Conservation (phyloP, 2,888 invertebrate species). For the Limnephilus auricula region DNA sequence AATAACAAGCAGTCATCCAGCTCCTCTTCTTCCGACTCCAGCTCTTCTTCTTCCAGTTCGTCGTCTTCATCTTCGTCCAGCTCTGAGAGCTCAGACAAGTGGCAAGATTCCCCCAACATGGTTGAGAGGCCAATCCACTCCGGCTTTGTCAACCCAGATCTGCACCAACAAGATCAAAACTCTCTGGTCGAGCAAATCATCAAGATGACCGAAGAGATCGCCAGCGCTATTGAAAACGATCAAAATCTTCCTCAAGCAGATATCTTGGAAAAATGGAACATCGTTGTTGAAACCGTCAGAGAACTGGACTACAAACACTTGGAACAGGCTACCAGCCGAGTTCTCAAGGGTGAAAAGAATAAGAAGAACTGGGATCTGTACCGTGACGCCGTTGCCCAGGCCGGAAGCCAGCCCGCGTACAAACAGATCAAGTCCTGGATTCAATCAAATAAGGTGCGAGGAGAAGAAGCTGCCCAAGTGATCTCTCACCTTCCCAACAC, state of each 20-base stretch:
- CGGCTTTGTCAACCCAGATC: constrained; percentile 73
- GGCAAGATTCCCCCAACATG: constrained; percentile 69
- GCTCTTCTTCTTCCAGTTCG: constrained; percentile 61
- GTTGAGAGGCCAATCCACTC: constrained; percentile 74
- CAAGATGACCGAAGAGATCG: constrained; percentile 78
- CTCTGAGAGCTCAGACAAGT: constrained; percentile 65
- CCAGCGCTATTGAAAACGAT: constrained; percentile 78
- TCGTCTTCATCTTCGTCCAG: constrained; percentile 65
- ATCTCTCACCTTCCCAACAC: constrained; percentile 77
- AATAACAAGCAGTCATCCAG: constrained; percentile 54
- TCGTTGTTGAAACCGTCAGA: constrained; percentile 78
- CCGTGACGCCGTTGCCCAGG: constrained; percentile 82
- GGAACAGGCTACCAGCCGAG: constrained; percentile 75
- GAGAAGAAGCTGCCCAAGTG: constrained; percentile 79
- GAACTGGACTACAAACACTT: constrained; percentile 81
- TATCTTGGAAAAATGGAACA: constrained; percentile 81
- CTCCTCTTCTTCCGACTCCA: constrained; percentile 62
- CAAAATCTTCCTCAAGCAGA: constrained; percentile 78
- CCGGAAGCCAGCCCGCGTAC: constrained; percentile 84
- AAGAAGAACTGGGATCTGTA: constrained; percentile 80
- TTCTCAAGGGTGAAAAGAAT: constrained; percentile 74
- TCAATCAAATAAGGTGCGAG: constrained; percentile 75
- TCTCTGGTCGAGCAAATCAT: constrained; percentile 71
- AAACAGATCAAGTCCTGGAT: constrained; percentile 81
- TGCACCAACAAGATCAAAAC: constrained; percentile 72